Conservation (phyloP, 2,888 invertebrate species). For the Dasypogon diadema region DNA sequence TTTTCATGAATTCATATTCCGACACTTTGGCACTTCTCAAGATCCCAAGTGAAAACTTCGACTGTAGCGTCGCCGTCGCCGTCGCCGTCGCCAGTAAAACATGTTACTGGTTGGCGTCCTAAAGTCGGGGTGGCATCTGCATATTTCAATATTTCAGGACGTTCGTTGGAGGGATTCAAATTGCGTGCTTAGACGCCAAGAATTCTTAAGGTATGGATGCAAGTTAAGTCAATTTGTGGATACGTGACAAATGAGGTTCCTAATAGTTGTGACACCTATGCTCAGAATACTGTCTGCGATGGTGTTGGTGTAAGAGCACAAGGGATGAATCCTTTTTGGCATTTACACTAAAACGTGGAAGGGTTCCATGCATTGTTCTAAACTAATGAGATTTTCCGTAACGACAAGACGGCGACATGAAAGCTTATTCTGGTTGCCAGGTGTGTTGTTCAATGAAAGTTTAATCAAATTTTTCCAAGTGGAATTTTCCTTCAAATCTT, state of each 20-base stretch:
- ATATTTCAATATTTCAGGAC: neutral
- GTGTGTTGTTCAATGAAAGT: neutral
- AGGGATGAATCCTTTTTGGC: neutral
- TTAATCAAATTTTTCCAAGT: neutral
- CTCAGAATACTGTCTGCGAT: neutral
- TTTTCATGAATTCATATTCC: slow-evolving; percentile 15
- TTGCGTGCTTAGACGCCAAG: neutral
- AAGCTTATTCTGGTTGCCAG: neutral
- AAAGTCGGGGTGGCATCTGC: neutral
- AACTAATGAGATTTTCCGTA: neutral
- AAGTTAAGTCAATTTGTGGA: slow-evolving; percentile 5
- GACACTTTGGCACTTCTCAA: slow-evolving; percentile 1
- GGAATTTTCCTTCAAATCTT: neutral
- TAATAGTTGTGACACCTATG: slow-evolving; percentile 10
- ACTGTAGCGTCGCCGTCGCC: neutral
- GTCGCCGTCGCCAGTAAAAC: neutral
- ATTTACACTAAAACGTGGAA: neutral
- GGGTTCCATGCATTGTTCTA: neutral
- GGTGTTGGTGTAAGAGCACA: neutral
- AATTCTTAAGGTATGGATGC: neutral
- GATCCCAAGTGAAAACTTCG: neutral
- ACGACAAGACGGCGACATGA: neutral
- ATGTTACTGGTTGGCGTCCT: neutral
- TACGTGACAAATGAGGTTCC: neutral
- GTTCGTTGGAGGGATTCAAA: neutral